Evolutionary conservation across 64 coral and sea anemone species (phyloP).

Genomic region (Anthopleura sola): DNA sequence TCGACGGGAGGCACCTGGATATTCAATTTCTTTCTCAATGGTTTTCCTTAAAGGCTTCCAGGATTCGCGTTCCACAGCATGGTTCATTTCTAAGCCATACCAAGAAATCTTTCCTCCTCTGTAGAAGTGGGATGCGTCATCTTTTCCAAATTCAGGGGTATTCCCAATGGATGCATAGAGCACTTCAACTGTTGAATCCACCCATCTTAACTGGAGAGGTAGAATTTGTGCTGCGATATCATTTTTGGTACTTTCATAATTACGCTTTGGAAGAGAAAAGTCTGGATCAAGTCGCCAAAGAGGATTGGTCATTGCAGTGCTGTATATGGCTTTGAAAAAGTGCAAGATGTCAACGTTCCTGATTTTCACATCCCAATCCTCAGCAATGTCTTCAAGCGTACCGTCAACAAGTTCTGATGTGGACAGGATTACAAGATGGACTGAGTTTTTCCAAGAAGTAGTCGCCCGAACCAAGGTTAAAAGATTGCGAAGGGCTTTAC

Average conservation of each 20-base stretch:
- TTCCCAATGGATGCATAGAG: slow-evolving; percentile 48
- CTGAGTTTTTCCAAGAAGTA: slow-evolving; percentile 10
- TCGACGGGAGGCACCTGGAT: slow-evolving; percentile 14
- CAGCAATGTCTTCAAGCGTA: slow-evolving; percentile 39
- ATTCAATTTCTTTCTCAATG: slow-evolving; percentile 18
- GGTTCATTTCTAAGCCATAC: slow-evolving; percentile 57
- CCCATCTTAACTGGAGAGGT: slow-evolving; percentile 45
- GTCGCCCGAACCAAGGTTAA: slow-evolving; percentile 32
- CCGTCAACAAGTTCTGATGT: neutral
- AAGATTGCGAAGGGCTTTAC: slow-evolving; percentile 33
- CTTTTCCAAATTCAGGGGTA: slow-evolving; percentile 33
- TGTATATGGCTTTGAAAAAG: slow-evolving; percentile 36
- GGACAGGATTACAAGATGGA: slow-evolving; percentile 45
- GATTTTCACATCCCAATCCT: slow-evolving; percentile 20
- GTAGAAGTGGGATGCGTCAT: slow-evolving; percentile 60
- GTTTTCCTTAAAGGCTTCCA: slow-evolving; percentile 19
- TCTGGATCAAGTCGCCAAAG: slow-evolving; percentile 20
- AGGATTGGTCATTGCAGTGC: neutral
- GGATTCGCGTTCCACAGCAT: slow-evolving; percentile 46
- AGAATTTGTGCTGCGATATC: neutral
- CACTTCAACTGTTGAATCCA: slow-evolving; percentile 41
- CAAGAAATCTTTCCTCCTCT: slow-evolving; percentile 69
- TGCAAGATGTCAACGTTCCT: slow-evolving; percentile 20
- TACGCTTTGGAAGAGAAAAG: slow-evolving; percentile 52
- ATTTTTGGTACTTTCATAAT: neutral